Evolutionary conservation across 1,140 invertebrate species (phyloP), one percentile per base, ranked within the genome.

Genomic region (Calliopsis andreniformis): DNA sequence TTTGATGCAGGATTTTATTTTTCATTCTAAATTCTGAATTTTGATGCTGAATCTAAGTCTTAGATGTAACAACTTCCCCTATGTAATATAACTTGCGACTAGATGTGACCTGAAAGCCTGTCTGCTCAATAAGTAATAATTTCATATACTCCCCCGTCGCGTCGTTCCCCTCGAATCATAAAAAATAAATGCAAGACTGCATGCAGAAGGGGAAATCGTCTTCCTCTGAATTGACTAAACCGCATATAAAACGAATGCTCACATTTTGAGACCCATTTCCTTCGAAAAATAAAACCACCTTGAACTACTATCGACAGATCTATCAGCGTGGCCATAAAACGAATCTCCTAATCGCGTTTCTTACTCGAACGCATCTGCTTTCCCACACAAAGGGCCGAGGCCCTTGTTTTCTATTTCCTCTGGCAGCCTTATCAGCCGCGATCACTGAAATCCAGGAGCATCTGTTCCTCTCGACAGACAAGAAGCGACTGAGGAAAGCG

Each of bases 391-490:
- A 58, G 25, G 32, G 25, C n/a, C 43, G 3, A 1, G 14, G 45
- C 35, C 53, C 51, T 66, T 64, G 62, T 75, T 75, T 78, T 78
- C 76, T 55, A 78, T 75, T 75, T 73, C 69, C 69, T 53, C 43
- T 25, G n/a, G 39, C 32, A 23, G 55, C 18, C 30, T 76, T 79
- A 76, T 79, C 78, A 56, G 71, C 49, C 25, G 42, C 53, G 53
- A 78, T 79, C 78, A 42, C 59, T 35, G 47, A 79, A 70, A 79
- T 76, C 73, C 72, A 14, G 51, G 47, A 70, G 72, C 78, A 79
- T 79, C 78, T 79, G 78, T 63, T 56, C 55, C 30, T 23, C 7
- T 10, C 10, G 8, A 18, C 32, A 5, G 23, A 51, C 32, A 58
- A 49, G 39, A 39, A 28, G n/a, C 39, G 56, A 16, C 6, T n/a